These are phyloP conservation scores for Salpingus planirostris DNA, from an alignment of 2,888 invertebrate species.

Conservation along the genomic window DNA sequence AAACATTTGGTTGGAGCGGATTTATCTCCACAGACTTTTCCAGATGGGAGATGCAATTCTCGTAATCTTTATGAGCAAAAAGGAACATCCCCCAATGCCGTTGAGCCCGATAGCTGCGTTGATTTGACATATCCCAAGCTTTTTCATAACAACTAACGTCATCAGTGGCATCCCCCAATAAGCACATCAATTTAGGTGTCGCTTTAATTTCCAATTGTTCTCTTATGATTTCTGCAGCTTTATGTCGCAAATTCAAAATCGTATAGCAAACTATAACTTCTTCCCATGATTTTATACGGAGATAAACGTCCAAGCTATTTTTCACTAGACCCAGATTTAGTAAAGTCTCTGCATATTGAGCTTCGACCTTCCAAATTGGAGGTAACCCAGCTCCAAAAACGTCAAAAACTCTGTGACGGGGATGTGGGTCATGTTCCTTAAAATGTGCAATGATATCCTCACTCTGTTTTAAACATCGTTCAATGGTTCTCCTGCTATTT, in stretches of 20 bases:
- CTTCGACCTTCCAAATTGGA: conserved; percentile 69
- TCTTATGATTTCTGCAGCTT: conserved; percentile 83
- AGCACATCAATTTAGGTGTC: conserved; percentile 79
- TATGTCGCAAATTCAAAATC: conserved; percentile 70
- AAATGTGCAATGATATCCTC: conserved; percentile 64
- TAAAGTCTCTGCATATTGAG: conserved; percentile 69
- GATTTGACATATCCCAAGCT: conserved; percentile 84
- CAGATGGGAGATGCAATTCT: conserved; percentile 70
- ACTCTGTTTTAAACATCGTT: conserved; percentile 79
- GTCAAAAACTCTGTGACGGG: conserved; percentile 44
- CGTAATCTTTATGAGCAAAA: conserved; percentile 66
- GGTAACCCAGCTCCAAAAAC: conserved; percentile 66
- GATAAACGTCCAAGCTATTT: conserved; percentile 71
- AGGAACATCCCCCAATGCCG: conserved; percentile 80
- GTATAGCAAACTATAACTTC: conserved; percentile 89
- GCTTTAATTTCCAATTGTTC: conserved; percentile 63
- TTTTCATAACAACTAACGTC: conserved; percentile 72
- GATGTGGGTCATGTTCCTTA: conserved; percentile 38
- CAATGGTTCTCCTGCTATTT: conserved; percentile 70
- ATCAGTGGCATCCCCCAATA: conserved; percentile 66
- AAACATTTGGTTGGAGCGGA: conserved; percentile 76
- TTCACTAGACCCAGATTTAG: conserved; percentile 75
- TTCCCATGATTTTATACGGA: conserved; percentile 77
- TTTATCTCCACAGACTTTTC: conserved; percentile 78
- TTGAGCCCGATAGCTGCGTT: conserved; percentile 75